Conservation (phyloP, 2,797 vertebrate genomes). For the Chelon auratus region DNA sequence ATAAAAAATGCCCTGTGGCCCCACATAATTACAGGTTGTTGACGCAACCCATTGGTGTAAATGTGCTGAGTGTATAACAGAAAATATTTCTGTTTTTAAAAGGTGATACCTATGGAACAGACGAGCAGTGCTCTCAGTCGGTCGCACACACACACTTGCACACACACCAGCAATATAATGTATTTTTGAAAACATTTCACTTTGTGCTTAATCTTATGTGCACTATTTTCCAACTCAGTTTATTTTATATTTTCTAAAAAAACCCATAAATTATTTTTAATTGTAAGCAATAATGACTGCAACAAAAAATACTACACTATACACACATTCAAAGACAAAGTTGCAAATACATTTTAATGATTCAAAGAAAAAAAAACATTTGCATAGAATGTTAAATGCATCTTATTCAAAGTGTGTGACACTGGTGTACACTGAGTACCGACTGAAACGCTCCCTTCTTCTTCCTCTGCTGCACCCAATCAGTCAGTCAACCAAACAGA, state of each 20-base stretch:
- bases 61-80: slow-evolving; percentile 3
- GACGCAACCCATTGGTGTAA: background rate
- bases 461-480: slow-evolving; percentile 17
- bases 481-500: slow-evolving; percentile 46
- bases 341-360: background rate
- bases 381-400: background rate
- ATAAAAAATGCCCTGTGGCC: slow-evolving; percentile 26
- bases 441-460: slow-evolving; percentile 23
- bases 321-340: background rate
- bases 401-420: background rate
- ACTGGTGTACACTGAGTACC: background rate
- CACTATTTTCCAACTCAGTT: background rate
- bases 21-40: slow-evolving; percentile 28
- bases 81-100: slow-evolving; percentile 11
- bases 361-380: background rate
- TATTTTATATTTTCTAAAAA: background rate
- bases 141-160: slow-evolving; percentile 9
- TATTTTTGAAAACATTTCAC: background rate
- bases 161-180: slow-evolving; percentile 2
- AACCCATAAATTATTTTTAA: background rate
- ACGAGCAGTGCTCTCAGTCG: background rate
- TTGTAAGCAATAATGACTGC: background rate
- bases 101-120: background rate
- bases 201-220: background rate
- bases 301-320: slow-evolving; percentile 2